Evolutionary conservation across 1,140 invertebrate species (phyloP).

Genomic region (Phthorimaea operculella): DNA sequence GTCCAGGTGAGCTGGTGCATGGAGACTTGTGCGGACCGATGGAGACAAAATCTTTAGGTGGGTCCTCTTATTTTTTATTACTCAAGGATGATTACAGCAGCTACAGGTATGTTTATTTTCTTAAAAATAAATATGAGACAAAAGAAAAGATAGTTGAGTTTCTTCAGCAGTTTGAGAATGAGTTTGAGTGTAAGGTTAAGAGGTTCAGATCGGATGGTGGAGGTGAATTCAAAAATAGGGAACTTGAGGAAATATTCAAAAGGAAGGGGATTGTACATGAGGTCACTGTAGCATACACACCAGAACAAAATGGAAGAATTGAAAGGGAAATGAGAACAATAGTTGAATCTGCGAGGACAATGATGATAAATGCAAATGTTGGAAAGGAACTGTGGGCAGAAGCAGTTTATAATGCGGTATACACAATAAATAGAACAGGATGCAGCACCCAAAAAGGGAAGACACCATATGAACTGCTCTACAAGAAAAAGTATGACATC

Average conservation of each 20-base stretch:
- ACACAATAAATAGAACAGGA: conserved; percentile 21
- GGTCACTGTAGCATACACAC: conserved; percentile 26
- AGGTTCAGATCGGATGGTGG: conserved; percentile 45
- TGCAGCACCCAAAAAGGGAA: conserved; percentile 11
- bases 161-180: conserved; percentile 17
- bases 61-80: conserved; percentile 20
- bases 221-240: conserved; percentile 36
- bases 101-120: conserved; percentile 25
- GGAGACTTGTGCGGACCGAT: conserved; percentile 27
- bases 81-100: conserved; percentile 26
- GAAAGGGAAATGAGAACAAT: too few species aligned
- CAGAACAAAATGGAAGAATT: conserved; percentile 52
- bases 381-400: conserved; percentile 20
- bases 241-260: conserved; percentile 21
- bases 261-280: conserved; percentile 22
- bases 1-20: conserved; percentile 18
- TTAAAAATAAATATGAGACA: conserved; percentile 17
- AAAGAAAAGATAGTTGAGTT: conserved; percentile 6
- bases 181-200: conserved; percentile 32
- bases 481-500: conserved; percentile 15
- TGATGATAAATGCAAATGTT: conserved; percentile 13
- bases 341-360: conserved; percentile 13
- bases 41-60: conserved; percentile 22
- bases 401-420: conserved; percentile 16
- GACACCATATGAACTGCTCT: conserved; percentile 19